A percentile compares a stretch with the other conserved stretches of the same genome.
Evolutionary conservation across 1,140 invertebrate genomes (phyloP).

Genomic region (Brachionus asplanchnoidis): DNA sequence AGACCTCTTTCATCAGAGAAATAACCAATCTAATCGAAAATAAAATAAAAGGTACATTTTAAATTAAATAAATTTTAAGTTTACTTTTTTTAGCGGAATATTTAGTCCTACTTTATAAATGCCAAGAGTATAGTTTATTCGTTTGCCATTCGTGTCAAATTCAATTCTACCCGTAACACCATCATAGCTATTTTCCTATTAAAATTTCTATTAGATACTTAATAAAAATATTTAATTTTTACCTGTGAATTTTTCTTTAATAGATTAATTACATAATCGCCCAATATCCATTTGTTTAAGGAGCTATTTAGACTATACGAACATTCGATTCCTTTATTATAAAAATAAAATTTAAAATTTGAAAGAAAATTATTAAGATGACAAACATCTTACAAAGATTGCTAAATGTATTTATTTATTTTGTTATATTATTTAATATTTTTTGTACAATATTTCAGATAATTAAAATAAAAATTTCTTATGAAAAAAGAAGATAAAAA

Average conservation of each 20-base stretch:
- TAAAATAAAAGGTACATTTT: not conserved
- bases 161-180: slow-evolving; percentile 1
- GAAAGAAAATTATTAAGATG: no score
- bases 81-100: slow-evolving; percentile 10
- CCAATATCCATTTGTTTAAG: slow-evolving; percentile 1
- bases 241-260: not conserved
- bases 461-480: no score
- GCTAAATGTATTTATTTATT: no score
- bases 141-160: not conserved
- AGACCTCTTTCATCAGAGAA: not conserved
- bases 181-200: not conserved
- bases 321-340: not conserved
- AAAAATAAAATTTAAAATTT: no score
- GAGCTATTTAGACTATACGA: not conserved
- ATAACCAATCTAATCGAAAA: slow-evolving; percentile 3
- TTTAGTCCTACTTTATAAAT: slow-evolving; percentile 22
- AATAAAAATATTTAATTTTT: not conserved
- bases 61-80: not conserved
- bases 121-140: not conserved
- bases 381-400: no score
- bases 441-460: no score
- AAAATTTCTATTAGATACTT: not conserved
- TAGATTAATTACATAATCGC: not conserved
- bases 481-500: no score
- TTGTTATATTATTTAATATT: no score